Conservation (phyloP, 1,140 invertebrate species). For the Eupeodes corollae region DNA sequence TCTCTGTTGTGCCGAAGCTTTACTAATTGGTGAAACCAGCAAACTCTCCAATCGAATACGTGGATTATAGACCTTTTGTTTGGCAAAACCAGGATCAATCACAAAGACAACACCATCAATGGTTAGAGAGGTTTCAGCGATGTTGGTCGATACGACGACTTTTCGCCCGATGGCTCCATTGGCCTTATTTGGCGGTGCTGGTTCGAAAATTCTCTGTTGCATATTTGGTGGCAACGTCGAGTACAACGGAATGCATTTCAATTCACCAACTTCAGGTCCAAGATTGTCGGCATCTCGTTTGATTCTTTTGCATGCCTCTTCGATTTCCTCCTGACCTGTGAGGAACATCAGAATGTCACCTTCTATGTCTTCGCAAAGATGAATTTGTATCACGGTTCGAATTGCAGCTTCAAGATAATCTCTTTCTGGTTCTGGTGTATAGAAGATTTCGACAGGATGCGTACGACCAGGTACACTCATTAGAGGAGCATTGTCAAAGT, state of each 20-base stretch:
- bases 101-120: constrained; percentile 99
- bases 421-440: constrained; percentile 95
- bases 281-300: constrained; percentile 94
- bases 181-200: constrained; percentile 80
- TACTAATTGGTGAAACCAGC: constrained; percentile 95
- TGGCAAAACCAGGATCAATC: constrained; percentile 99
- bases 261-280: constrained; percentile 89
- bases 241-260: constrained; percentile 98
- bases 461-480: constrained; percentile 97
- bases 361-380: constrained; percentile 92
- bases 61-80: constrained; percentile 98
- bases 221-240: constrained; percentile 95
- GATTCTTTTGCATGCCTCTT: constrained; percentile 97
- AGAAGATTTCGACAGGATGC: constrained; percentile 94
- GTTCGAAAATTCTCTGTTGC: constrained; percentile 96
- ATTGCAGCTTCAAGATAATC: constrained; percentile 99
- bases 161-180: constrained; percentile 94
- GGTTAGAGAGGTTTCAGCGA: constrained; percentile 97
- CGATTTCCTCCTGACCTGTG: constrained; percentile 94
- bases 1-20: constrained; percentile 97
- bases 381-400: constrained; percentile 96
- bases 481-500: constrained; percentile 95
- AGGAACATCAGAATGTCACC: constrained; percentile 94
- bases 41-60: constrained; percentile 94
- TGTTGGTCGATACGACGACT: constrained; percentile 97